Evolutionary conservation across 2,797 vertebrate species (phyloP).

Genomic region (Dermochelys coriacea): DNA sequence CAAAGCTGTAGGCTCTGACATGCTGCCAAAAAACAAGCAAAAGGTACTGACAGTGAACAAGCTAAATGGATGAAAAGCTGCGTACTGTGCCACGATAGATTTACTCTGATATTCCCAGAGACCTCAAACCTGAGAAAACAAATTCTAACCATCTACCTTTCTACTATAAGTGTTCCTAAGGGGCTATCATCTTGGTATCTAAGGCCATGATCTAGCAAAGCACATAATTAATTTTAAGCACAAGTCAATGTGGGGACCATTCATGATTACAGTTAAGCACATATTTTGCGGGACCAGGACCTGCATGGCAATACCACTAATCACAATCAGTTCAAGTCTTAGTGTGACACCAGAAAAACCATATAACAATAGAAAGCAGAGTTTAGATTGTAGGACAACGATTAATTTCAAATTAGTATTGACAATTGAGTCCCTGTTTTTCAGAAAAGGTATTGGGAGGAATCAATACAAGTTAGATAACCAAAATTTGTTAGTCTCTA

Average conservation of each 20-base stretch:
- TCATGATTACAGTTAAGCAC: background rate
- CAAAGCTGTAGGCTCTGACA: background rate
- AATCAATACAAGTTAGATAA: background rate
- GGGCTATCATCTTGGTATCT: background rate
- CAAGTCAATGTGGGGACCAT: background rate
- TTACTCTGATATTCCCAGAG: background rate
- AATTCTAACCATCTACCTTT: background rate
- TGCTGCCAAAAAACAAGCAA: slow-evolving; percentile 4
- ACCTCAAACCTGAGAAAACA: background rate
- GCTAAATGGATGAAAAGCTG: background rate
- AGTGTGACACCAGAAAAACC: background rate
- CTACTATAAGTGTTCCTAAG: background rate
- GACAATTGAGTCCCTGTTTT: accelerated
- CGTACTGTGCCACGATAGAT: background rate
- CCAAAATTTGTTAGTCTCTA: no score
- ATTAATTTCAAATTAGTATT: background rate
- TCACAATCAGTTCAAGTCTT: background rate
- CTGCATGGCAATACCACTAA: background rate
- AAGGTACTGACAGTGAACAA: background rate
- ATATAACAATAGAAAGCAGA: background rate
- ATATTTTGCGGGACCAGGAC: background rate
- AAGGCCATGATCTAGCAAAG: background rate
- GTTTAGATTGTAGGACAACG: background rate
- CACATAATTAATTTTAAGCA: background rate
- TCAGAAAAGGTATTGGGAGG: background rate